Evolutionary conservation across 2,888 invertebrate species (phyloP).

Genomic region (Lypha dubia): DNA sequence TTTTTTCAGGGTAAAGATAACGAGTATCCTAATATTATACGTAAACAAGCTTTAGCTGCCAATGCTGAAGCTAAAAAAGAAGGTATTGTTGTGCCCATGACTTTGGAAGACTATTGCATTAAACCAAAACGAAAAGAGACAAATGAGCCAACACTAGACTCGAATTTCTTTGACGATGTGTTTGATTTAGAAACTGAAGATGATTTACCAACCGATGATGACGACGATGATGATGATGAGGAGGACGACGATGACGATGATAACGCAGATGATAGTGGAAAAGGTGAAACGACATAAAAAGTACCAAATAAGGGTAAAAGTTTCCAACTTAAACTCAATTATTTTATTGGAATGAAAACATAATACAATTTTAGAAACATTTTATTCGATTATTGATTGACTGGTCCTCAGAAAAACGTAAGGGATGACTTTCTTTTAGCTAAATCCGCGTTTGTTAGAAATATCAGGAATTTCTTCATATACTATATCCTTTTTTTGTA

Average conservation of each 20-base stretch:
- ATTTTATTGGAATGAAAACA: neutral
- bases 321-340: neutral
- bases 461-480: conserved; percentile 61
- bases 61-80: conserved; percentile 97
- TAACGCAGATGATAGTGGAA: conserved; percentile 91
- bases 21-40: conserved; percentile 99
- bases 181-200: conserved; percentile 92
- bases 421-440: conserved; percentile 9
- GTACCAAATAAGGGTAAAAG: conserved; percentile 25
- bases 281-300: conserved; percentile 88
- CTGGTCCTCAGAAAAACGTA: conserved; percentile 6
- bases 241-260: conserved; percentile 76
- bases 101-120: conserved; percentile 99
- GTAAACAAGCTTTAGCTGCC: conserved; percentile 98
- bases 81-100: conserved; percentile 97
- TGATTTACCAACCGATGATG: conserved; percentile 87
- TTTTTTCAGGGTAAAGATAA: conserved; percentile 91
- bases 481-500: conserved; percentile 29
- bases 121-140: conserved; percentile 94
- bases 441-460: conserved; percentile 56
- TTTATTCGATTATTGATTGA: conserved; percentile 28
- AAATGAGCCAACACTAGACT: conserved; percentile 92
- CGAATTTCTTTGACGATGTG: conserved; percentile 98
- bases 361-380: neutral
- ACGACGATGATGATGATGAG: conserved; percentile 85